These are phyloP conservation scores for Eupelmus urozonus DNA, from an alignment of 2,888 invertebrate genomes.

Conservation along the genomic window DNA sequence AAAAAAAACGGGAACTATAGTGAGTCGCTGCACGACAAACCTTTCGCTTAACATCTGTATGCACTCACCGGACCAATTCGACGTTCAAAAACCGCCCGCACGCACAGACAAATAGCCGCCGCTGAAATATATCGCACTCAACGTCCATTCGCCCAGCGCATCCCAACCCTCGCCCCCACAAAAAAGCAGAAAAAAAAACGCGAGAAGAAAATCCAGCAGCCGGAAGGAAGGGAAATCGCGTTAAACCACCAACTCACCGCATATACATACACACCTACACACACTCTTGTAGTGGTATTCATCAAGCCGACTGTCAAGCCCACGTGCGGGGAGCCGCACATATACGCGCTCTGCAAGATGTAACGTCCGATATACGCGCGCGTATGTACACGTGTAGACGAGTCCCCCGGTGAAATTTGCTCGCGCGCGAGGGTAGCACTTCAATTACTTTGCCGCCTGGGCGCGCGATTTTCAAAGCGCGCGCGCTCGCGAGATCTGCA, in stretches of 20 bases:
- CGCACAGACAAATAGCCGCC: conserved; percentile 5
- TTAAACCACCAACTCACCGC: too few species aligned
- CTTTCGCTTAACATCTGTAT: conserved; percentile 5
- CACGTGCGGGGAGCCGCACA: conserved; percentile 3
- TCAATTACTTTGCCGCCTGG: conserved; percentile 46
- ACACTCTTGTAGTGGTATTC: conserved; percentile 32
- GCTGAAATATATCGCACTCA: conserved; percentile 48
- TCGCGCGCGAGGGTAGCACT: conserved; percentile 17
- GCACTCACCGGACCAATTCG: neutral
- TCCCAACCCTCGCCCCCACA: neutral
- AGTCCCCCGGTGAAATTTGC: too few species aligned
- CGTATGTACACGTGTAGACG: neutral
- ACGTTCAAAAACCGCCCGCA: neutral
- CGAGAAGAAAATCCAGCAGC: neutral
- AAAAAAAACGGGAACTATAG: too few species aligned
- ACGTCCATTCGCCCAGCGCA: conserved; percentile 21
- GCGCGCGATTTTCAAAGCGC: neutral
- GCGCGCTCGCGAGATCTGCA: neutral
- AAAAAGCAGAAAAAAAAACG: conserved; percentile 21
- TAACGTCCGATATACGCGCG: neutral
- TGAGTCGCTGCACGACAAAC: neutral
- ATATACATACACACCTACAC: too few species aligned
- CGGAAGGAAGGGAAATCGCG: conserved; percentile 1
- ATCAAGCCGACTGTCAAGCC: conserved; percentile 49
- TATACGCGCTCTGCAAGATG: conserved; percentile 17